Percentiles rank a stretch among this genome's conserved stretches.
Conservation (phyloP, 2,888 invertebrate genomes). For the Autographa pulchrina region DNA sequence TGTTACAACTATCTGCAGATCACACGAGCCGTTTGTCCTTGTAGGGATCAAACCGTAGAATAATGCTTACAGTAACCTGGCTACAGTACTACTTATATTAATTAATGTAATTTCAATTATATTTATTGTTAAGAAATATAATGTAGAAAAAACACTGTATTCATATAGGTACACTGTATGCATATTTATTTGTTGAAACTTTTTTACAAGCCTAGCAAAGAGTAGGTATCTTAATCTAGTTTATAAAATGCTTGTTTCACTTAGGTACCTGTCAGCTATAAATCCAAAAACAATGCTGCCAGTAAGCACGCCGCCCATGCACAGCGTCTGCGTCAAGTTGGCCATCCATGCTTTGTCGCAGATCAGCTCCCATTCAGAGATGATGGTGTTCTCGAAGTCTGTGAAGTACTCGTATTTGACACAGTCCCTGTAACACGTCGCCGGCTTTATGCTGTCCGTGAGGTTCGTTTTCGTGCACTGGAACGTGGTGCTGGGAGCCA, state of each 20-base stretch:
- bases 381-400: constrained; percentile 91
- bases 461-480: constrained; percentile 76
- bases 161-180: no score
- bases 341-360: constrained; percentile 90
- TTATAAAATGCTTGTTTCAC: constrained; percentile 36
- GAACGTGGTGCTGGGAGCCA: constrained; percentile 90
- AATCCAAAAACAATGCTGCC: constrained; percentile 92
- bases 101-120: no score
- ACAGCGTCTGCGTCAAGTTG: constrained; percentile 91
- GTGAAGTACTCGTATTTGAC: constrained; percentile 87
- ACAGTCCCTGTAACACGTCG: constrained; percentile 87
- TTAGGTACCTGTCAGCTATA: constrained; percentile 92
- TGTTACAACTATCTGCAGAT: no score
- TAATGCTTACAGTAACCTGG: no score
- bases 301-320: constrained; percentile 92
- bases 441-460: constrained; percentile 72
- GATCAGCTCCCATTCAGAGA: constrained; percentile 92
- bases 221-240: not conserved
- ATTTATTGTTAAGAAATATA: no score
- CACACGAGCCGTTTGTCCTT: no score
- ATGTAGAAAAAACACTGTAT: no score
- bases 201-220: no score
- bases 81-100: no score
- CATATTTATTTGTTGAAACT: no score
- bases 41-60: no score